Conservation (phyloP, 1,140 invertebrate species). For the Pantala flavescens region DNA sequence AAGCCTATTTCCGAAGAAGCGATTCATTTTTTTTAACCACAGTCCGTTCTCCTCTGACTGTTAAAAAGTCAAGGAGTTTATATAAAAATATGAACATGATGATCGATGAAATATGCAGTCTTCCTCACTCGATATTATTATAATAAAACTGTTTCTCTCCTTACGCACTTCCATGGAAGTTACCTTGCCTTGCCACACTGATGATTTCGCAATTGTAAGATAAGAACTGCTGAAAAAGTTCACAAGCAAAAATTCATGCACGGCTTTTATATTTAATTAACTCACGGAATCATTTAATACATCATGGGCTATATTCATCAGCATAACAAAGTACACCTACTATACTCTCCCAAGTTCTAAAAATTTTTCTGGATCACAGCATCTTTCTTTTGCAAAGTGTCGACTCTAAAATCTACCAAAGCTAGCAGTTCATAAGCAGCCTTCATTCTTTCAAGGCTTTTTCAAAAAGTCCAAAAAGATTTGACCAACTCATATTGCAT, state of each 20-base stretch:
- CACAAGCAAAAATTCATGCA: background rate
- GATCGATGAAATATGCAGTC: background rate
- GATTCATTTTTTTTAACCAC: background rate
- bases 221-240: background rate
- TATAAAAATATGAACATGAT: slow-evolving; percentile 6
- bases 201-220: background rate
- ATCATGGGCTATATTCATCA: background rate
- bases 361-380: background rate
- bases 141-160: background rate
- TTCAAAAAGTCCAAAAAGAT: background rate
- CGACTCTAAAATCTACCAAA: background rate
- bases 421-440: background rate
- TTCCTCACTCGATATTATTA: background rate
- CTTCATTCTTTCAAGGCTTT: no score
- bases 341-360: background rate
- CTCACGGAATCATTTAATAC: background rate
- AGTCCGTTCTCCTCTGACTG: background rate
- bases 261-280: background rate
- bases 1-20: background rate
- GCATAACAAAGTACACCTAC: background rate
- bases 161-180: background rate
- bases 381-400: background rate
- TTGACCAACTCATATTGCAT: background rate
- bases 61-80: background rate
- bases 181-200: background rate